Conservation (phyloP, 2,888 invertebrate genomes). For the Drosophila nigricruria region DNA sequence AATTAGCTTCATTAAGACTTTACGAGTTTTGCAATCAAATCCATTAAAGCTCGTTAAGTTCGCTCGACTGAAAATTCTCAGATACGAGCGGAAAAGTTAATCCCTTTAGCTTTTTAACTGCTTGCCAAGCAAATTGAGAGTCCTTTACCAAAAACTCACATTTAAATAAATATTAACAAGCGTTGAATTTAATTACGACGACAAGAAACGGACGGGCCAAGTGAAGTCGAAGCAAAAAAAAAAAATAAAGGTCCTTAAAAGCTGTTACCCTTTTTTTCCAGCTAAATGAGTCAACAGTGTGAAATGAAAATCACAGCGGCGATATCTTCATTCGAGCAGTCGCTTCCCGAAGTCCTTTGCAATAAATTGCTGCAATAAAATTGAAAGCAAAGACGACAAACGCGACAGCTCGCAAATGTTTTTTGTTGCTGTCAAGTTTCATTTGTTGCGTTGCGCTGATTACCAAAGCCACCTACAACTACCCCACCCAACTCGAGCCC, state of each 20-base stretch:
- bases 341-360: conserved; percentile 21
- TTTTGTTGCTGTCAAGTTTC: conserved; percentile 63
- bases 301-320: conserved; percentile 20
- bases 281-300: conserved; percentile 25
- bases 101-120: conserved; percentile 23
- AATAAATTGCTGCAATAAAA: conserved; percentile 59
- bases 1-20: conserved; percentile 45
- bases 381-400: conserved; percentile 38
- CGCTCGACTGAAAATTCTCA: conserved; percentile 55
- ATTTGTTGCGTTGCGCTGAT: conserved; percentile 63
- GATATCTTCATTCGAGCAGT: conserved; percentile 41
- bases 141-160: conserved; percentile 16
- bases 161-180: conserved; percentile 57
- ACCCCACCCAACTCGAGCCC: background rate
- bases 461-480: conserved; percentile 33
- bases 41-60: conserved; percentile 61
- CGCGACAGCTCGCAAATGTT: conserved; percentile 34
- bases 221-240: background rate
- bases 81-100: conserved; percentile 45
- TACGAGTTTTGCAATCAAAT: conserved; percentile 34
- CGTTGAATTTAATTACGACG: conserved; percentile 61
- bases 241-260: conserved; percentile 1
- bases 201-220: conserved; percentile 22
- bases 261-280: conserved; percentile 4
- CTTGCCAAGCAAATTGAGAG: conserved; percentile 23